Conservation (phyloP, 37 sponge, comb jelly and placozoan genomes). For the Cliona cf. orientalis region DNA sequence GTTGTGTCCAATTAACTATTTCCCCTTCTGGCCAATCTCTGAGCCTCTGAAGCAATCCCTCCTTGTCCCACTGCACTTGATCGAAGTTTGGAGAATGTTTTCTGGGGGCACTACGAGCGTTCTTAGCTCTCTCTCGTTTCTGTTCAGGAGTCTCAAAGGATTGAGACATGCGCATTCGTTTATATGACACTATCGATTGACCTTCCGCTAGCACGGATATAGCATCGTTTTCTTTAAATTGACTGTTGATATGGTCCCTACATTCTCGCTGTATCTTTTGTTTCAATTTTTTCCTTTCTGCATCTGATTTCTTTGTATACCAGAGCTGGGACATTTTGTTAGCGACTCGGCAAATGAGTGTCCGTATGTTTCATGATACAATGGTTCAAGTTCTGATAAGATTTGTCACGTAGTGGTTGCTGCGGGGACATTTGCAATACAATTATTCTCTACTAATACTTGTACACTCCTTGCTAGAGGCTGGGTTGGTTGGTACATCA, state of each 20-base stretch:
- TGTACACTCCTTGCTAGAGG: too few relatives aligned
- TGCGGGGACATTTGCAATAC: neutral
- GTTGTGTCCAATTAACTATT: constrained; percentile 12
- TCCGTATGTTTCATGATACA: too few relatives aligned
- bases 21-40: constrained; percentile 14
- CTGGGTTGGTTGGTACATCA: too few relatives aligned
- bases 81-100: constrained; percentile 28
- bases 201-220: constrained; percentile 11
- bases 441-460: neutral
- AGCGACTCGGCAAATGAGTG: too few relatives aligned
- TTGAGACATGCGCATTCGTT: neutral
- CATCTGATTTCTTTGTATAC: too few relatives aligned
- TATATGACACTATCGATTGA: neutral
- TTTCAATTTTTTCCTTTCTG: neutral
- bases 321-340: too few relatives aligned
- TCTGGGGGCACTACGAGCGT: neutral
- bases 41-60: neutral
- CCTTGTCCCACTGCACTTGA: constrained; percentile 34
- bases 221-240: neutral
- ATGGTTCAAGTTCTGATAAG: neutral
- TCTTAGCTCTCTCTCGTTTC: neutral
- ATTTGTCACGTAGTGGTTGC: neutral
- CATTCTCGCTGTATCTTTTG: constrained; percentile 7
- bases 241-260: constrained; percentile 4
- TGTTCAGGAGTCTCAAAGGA: constrained; percentile 6